A percentile compares a stretch with the other conserved stretches of the same genome.
These are phyloP conservation scores for Corydoras sp. DNA, from an alignment of 2,113 vertebrate genomes.

Conservation along the genomic window DNA sequence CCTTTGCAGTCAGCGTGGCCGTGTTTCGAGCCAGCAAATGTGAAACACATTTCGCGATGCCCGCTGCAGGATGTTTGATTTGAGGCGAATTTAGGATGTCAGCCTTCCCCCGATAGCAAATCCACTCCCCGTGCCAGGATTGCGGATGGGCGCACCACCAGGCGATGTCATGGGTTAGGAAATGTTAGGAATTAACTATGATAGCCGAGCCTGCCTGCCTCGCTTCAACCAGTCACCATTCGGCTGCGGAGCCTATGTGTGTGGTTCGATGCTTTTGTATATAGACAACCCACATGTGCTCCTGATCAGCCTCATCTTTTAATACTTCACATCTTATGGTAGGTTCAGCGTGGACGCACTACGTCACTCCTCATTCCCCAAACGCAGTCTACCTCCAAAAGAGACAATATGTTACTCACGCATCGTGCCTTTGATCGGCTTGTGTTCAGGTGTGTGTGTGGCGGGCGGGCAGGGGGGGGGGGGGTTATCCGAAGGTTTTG, in stretches of 20 bases:
- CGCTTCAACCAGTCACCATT: neutral
- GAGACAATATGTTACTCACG: slow-evolving; percentile 15
- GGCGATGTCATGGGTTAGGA: slow-evolving; percentile 46
- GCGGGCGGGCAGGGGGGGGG: neutral
- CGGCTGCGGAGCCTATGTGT: slow-evolving; percentile 2
- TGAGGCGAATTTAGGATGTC: slow-evolving; percentile 59
- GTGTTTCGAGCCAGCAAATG: slow-evolving; percentile 58
- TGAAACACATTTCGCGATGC: slow-evolving; percentile 61
- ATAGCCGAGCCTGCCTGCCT: slow-evolving; percentile 19
- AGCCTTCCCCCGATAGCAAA: slow-evolving; percentile 51
- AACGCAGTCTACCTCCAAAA: slow-evolving; percentile 15
- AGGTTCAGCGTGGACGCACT: slow-evolving; percentile 14
- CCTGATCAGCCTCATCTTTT: slow-evolving; percentile 19
- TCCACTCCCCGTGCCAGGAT: slow-evolving; percentile 47
- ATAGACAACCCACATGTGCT: slow-evolving; percentile 13
- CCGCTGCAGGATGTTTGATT: slow-evolving; percentile 50
- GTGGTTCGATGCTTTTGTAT: neutral
- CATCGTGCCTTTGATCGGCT: slow-evolving; percentile 15
- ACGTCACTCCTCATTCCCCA: neutral
- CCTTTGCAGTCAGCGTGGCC: slow-evolving; percentile 46
- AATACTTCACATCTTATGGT: neutral
- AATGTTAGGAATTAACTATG: slow-evolving; percentile 36
- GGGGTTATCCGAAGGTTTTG: slow-evolving; percentile 22
- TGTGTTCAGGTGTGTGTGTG: slow-evolving; percentile 18
- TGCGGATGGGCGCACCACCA: slow-evolving; percentile 40